Conservation (phyloP, 2,797 vertebrate species). For the Paramormyrops hopkinsi region DNA sequence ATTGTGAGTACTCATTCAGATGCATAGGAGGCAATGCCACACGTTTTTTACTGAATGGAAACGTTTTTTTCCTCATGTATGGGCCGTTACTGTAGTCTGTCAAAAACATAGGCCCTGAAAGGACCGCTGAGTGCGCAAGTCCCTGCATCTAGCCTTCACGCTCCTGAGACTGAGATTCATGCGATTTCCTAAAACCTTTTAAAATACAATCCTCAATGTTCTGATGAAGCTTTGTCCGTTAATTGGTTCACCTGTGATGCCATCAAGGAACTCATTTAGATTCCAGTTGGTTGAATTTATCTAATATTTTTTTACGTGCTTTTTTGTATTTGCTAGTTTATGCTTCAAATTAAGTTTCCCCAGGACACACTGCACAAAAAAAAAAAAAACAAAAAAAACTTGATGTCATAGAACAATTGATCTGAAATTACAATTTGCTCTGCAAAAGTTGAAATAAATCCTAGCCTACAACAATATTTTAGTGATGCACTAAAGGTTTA, state of each 20-base stretch:
- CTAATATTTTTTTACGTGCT: background rate
- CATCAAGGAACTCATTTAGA: background rate
- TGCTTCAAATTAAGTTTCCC: background rate
- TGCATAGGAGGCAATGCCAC: background rate
- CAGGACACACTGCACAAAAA: background rate
- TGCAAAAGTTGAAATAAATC: background rate
- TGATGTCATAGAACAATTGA: background rate
- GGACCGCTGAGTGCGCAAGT: background rate
- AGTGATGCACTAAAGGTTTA: background rate
- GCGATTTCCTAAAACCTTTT: background rate
- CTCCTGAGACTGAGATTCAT: background rate
- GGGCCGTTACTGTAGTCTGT: background rate
- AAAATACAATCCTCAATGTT: background rate
- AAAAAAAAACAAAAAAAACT: background rate
- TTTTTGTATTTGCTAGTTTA: background rate
- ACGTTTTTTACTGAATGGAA: background rate
- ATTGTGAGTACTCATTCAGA: background rate
- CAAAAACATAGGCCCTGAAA: background rate
- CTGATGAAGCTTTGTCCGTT: background rate
- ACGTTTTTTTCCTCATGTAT: background rate
- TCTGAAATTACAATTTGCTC: background rate
- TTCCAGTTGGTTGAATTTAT: background rate
- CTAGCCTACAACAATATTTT: background rate
- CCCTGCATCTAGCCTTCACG: background rate
- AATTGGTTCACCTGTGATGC: background rate